Percentiles rank a stretch among this genome's conserved stretches.
Conservation (phyloP, 2,797 vertebrate species). For the Notoglanidium macrostoma region DNA sequence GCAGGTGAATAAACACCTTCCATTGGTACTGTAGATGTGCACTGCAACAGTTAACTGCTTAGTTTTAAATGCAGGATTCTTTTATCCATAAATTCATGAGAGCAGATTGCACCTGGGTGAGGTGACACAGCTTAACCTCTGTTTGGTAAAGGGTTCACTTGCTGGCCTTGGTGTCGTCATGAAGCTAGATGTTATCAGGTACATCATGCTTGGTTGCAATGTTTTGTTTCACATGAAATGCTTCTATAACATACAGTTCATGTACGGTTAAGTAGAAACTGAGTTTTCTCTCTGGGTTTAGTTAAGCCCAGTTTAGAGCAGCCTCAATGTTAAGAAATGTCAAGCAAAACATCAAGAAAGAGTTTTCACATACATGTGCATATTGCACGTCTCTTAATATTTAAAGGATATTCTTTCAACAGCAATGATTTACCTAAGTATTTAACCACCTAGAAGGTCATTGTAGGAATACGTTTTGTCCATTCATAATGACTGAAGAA, state of each 20-base stretch:
- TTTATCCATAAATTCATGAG: conserved; percentile 15
- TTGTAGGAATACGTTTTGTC: not conserved
- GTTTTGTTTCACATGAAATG: conserved; percentile 16
- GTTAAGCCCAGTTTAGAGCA: not conserved
- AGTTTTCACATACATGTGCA: not conserved
- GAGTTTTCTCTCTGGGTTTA: not conserved
- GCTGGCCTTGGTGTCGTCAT: not conserved
- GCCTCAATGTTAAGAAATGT: not conserved
- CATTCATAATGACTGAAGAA: not conserved
- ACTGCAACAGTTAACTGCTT: not conserved
- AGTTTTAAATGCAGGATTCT: not conserved
- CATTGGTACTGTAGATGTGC: not conserved
- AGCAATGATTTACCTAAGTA: not conserved
- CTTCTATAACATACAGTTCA: not conserved
- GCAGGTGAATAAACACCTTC: not conserved
- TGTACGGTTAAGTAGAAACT: not conserved
- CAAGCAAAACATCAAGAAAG: not conserved
- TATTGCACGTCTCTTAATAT: not conserved
- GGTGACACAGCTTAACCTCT: not conserved
- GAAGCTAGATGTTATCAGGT: not conserved
- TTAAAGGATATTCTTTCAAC: conserved; percentile 14
- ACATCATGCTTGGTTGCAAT: not conserved
- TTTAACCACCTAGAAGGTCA: not conserved
- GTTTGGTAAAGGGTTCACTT: not conserved
- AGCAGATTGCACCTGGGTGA: conserved; percentile 3